Conservation (phyloP, 2,797 vertebrate genomes). For the Sebastes baramenuke region DNA sequence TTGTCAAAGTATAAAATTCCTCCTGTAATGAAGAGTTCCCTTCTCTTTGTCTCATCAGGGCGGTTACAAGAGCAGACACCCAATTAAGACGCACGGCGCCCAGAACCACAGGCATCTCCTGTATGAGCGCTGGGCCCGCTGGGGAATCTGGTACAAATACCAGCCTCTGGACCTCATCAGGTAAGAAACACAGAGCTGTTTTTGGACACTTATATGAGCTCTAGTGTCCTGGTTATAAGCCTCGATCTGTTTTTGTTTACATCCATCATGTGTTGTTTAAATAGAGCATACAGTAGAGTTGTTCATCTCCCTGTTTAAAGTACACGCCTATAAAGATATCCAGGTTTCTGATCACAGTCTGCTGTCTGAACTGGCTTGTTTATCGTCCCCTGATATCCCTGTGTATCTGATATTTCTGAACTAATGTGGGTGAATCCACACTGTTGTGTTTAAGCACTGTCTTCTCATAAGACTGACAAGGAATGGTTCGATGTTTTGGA, state of each 20-base stretch:
- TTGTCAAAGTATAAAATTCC: not conserved
- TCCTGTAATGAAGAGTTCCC: not conserved
- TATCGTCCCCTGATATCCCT: not conserved
- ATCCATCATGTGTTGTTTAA: not conserved
- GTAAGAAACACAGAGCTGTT: constrained; percentile 71
- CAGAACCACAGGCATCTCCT: constrained; percentile 97
- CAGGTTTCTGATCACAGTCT: not conserved
- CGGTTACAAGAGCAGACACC: constrained; percentile 93
- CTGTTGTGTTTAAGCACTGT: not conserved
- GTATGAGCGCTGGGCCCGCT: constrained; percentile 98
- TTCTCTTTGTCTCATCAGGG: constrained; percentile 82
- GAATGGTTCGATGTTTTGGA: not conserved
- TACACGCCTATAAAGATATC: not conserved
- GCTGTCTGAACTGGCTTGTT: not conserved
- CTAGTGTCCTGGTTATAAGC: not conserved
- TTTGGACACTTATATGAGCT: not conserved
- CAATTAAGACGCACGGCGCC: constrained; percentile 95
- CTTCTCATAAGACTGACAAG: not conserved
- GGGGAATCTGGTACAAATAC: constrained; percentile 99
- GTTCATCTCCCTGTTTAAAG: not conserved
- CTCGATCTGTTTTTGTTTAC: not conserved
- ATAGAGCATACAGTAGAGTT: not conserved
- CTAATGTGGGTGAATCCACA: not conserved
- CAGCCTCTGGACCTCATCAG: constrained; percentile 98
- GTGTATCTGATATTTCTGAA: constrained; percentile 7